Evolutionary conservation across 2,113 vertebrate genomes (phyloP), one percentile per base, ranked within the genome.

Genomic region (Cettia cetti): DNA sequence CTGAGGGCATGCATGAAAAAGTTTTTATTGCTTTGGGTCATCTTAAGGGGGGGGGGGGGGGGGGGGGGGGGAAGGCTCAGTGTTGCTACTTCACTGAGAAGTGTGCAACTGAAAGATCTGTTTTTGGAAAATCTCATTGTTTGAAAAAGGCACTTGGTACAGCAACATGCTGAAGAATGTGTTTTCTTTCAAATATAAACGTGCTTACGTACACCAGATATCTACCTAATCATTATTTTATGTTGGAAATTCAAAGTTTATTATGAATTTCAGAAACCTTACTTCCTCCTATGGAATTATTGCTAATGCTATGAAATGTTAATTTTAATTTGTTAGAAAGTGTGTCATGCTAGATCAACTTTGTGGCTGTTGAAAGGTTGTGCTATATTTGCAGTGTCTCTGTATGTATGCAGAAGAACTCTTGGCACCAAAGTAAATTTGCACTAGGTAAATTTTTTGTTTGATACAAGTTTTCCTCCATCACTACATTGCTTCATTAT

Each of bases 21-120:
- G 75, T 92, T 97, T 98, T 97, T 98, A 96, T 97, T 92, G 93
- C 86, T 97, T 95, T 42, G 63, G 96, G 93, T 98, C 95, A 97
- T 86, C 81, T 75, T 87, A 89, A 90, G 71, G 42, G 74, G 68
- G 82, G 63, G 92, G 77, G 59, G 82, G 63, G 92, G 77, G 59
- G n/a, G n/a, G 71, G 42, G 74, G 68, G 82, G 63, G 92, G 77
- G 59, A 92, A 83, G 93, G 88, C 75, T 95, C 82, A 90, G 63
- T 83, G 69, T 89, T 71, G 90, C 83, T 93, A 60, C 95, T 96
- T 96, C 88, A 94, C 85, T 89, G 94, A 86, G 94, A 95, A 86
- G 92, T 44, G 31, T 95, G 63, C 74, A 72, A 89, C 95, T 95
- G 75, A n/a, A n/a, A n/a, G 68, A 49, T 86, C 92, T 39, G 81